A percentile compares a stretch with the other conserved stretches of the same genome.
Conservation (phyloP, 1,140 invertebrate species). For the Trypoxylus dichotomus region DNA sequence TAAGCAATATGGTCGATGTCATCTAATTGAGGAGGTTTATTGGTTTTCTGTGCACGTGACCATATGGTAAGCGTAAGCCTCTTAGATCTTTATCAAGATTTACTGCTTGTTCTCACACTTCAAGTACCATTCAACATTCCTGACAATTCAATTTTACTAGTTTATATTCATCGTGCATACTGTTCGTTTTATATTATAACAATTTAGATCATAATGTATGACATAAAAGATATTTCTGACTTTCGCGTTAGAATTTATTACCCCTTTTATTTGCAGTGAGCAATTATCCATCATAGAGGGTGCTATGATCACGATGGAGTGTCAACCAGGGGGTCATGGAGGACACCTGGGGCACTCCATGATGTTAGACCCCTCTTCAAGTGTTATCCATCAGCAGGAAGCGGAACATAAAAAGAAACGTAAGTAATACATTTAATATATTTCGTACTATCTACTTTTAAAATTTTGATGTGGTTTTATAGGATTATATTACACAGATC, state of each 20-base stretch:
- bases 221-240: neutral
- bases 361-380: conserved; percentile 50
- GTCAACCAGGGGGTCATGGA: conserved; percentile 53
- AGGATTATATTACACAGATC: neutral
- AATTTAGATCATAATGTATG: neutral
- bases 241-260: neutral
- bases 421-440: conserved; percentile 40
- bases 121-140: neutral
- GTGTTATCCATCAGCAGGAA: conserved; percentile 49
- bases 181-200: neutral
- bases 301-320: conserved; percentile 55
- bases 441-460: neutral
- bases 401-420: conserved; percentile 52
- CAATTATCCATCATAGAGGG: conserved; percentile 36
- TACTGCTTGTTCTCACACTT: conserved; percentile 24
- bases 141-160: neutral
- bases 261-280: conserved; percentile 30
- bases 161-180: neutral
- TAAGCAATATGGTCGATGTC: neutral
- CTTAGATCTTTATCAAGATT: conserved; percentile 31
- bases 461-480: neutral
- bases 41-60: conserved; percentile 37
- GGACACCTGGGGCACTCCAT: conserved; percentile 55
- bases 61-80: conserved; percentile 40
- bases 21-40: conserved; percentile 38